phyloP scores from a whole-genome alignment of 2,113 vertebrate species.

The Strix uralensis region DNA sequence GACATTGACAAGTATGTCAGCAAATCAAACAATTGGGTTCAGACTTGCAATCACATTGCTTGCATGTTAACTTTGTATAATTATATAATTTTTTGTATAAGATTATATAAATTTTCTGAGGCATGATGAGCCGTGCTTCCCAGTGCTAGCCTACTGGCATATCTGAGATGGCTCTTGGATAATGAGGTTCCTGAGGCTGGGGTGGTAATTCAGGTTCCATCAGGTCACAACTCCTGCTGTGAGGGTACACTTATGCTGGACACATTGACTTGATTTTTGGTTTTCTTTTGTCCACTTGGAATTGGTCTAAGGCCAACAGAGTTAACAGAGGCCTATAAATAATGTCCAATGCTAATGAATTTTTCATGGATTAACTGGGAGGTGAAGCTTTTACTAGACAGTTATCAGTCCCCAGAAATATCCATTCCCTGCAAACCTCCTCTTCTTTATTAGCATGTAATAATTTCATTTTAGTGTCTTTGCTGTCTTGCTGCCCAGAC shows the following conservation, averaged over 20 bases:
- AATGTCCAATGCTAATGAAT: constrained; percentile 39
- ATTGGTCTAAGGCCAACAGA: neutral
- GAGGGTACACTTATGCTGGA: neutral
- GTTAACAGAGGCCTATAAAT: constrained; percentile 12
- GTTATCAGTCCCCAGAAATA: constrained; percentile 38
- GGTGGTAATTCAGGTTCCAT: neutral
- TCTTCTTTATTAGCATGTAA: constrained; percentile 20
- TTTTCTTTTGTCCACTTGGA: constrained; percentile 10
- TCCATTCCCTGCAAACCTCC: neutral
- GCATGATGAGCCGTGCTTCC: accelerated
- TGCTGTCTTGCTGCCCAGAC: neutral
- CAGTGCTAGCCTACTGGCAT: neutral
- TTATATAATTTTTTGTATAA: neutral
- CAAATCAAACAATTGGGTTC: neutral
- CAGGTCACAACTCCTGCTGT: neutral
- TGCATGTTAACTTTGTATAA: neutral
- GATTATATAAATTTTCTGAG: neutral
- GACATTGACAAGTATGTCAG: neutral
- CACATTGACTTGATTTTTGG: neutral
- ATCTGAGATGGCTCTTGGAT: neutral
- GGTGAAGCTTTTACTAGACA: constrained; percentile 25
- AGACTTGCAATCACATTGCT: neutral
- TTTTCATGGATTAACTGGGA: constrained; percentile 39
- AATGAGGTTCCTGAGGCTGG: neutral
- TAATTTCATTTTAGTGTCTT: constrained; percentile 48